A percentile compares a stretch with the other conserved stretches of the same genome.
These are phyloP conservation scores for Denticeps clupeoides DNA, from an alignment of 2,797 vertebrate genomes.

Conservation along the genomic window DNA sequence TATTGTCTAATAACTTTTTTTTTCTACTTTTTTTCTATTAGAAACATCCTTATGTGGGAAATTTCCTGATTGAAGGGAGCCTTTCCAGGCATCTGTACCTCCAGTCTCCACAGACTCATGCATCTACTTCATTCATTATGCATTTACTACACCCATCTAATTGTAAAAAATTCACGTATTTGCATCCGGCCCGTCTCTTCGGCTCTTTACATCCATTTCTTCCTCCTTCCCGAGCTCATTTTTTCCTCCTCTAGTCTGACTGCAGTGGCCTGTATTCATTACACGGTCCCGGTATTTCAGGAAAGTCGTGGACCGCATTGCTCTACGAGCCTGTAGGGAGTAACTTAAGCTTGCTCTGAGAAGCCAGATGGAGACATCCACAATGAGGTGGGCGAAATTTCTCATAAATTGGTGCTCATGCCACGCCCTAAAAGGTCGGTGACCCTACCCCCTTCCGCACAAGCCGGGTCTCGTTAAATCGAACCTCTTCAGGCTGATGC, in stretches of 20 bases:
- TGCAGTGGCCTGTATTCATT: constrained; percentile 30
- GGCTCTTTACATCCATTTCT: constrained; percentile 14
- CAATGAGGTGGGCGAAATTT: too few relatives aligned
- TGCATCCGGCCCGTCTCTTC: neutral
- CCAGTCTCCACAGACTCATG: neutral
- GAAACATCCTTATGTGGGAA: too few relatives aligned
- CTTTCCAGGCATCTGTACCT: neutral
- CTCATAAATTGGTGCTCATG: constrained; percentile 3
- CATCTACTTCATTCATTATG: neutral
- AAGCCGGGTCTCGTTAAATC: too few relatives aligned
- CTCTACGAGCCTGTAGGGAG: constrained; percentile 20
- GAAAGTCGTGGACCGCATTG: constrained; percentile 20
- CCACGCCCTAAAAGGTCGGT: constrained; percentile 5
- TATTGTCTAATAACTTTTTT: too few relatives aligned
- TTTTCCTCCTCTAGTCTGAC: constrained; percentile 21
- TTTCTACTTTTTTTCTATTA: too few relatives aligned
- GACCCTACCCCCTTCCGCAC: neutral
- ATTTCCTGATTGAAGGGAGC: neutral
- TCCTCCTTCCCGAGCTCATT: too few relatives aligned
- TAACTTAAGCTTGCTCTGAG: constrained; percentile 15
- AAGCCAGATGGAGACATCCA: too few relatives aligned
- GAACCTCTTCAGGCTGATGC: too few relatives aligned
- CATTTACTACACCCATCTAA: neutral
- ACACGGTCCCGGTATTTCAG: constrained; percentile 16
- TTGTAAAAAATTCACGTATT: neutral